Conservation (phyloP, 1,140 invertebrate species). For the Trinorchestia longiramus region DNA sequence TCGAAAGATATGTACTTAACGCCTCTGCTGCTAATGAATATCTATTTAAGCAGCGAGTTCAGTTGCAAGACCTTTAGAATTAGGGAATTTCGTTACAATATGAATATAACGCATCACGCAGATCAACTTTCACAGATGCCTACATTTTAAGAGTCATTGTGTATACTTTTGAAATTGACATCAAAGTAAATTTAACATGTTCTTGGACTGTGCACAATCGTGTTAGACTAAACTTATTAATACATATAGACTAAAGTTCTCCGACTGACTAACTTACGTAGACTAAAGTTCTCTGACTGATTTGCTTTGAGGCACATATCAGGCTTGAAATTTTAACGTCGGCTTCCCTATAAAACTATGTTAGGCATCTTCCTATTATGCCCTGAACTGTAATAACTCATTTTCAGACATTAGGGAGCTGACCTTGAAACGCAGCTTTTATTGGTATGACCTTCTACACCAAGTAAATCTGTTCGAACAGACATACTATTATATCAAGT, state of each 20-base stretch:
- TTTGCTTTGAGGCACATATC: background rate
- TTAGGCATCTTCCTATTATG: background rate
- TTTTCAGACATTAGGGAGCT: background rate
- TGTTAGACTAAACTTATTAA: background rate
- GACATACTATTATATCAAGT: background rate
- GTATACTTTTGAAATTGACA: too few relatives aligned
- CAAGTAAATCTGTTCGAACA: background rate
- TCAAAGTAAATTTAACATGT: too few relatives aligned
- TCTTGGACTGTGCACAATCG: too few relatives aligned
- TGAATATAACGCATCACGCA: too few relatives aligned
- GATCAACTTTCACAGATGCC: too few relatives aligned
- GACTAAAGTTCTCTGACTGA: background rate
- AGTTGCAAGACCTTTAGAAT: too few relatives aligned
- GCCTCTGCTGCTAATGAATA: too few relatives aligned
- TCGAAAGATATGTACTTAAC: too few relatives aligned
- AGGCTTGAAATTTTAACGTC: background rate
- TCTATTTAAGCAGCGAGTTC: too few relatives aligned
- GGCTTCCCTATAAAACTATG: background rate
- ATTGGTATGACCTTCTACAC: background rate
- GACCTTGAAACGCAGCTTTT: background rate
- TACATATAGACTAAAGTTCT: background rate
- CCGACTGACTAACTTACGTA: background rate
- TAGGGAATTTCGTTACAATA: too few relatives aligned
- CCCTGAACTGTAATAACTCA: background rate
- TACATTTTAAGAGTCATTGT: too few relatives aligned